These are phyloP conservation scores for Cephalopachus bancanus DNA, from an alignment of 2,797 vertebrate species.

Conservation along the genomic window DNA sequence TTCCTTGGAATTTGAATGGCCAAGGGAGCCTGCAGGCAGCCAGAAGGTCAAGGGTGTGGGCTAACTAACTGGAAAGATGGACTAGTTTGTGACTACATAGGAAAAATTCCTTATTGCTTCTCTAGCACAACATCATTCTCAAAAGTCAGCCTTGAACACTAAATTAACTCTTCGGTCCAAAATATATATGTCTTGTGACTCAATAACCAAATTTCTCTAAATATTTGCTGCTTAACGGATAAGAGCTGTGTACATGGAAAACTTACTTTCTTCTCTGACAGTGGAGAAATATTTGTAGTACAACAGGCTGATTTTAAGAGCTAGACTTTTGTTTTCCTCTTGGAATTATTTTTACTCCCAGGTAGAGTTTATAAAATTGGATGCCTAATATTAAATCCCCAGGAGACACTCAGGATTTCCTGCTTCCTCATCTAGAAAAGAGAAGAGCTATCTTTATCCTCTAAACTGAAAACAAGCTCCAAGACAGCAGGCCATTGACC, in stretches of 20 bases:
- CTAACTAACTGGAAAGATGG: constrained; percentile 7
- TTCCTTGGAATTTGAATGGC: background rate
- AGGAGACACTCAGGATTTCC: background rate
- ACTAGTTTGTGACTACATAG: background rate
- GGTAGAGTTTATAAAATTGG: background rate
- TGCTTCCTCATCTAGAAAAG: background rate
- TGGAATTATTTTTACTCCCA: background rate
- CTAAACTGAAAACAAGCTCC: background rate
- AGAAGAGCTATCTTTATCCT: background rate
- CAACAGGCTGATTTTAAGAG: background rate
- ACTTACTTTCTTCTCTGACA: background rate
- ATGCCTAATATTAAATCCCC: background rate
- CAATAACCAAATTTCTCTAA: background rate
- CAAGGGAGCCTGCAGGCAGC: constrained; percentile 39
- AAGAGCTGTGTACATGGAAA: background rate
- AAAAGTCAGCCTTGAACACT: background rate
- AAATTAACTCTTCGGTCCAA: background rate
- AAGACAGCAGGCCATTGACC: background rate
- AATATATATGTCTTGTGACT: background rate
- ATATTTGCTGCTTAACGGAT: background rate
- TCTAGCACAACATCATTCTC: background rate
- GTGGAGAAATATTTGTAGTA: background rate
- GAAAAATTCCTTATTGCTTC: background rate
- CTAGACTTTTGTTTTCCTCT: background rate
- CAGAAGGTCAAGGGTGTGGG: constrained; percentile 62